phyloP scores from a whole-genome alignment of 2,888 invertebrate genomes.

The Limnephilus auricula region DNA sequence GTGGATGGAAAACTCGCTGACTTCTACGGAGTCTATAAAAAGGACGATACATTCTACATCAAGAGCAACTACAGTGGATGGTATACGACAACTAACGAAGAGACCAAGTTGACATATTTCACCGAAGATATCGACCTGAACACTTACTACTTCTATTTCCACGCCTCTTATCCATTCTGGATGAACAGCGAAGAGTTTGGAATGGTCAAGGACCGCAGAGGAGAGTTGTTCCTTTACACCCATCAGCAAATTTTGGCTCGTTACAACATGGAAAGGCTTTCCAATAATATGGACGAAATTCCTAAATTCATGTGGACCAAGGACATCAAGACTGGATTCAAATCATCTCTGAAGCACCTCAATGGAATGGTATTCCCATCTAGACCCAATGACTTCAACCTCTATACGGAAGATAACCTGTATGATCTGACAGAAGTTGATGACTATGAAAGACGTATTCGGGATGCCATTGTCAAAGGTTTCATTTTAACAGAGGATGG shows the following conservation, averaged over 20 bases:
- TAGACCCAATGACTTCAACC: conserved; percentile 72
- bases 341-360: conserved; percentile 78
- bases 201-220: conserved; percentile 71
- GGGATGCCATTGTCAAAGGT: conserved; percentile 75
- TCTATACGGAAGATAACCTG: too few relatives aligned
- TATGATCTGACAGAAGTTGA: conserved; percentile 67
- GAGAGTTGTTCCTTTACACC: conserved; percentile 74
- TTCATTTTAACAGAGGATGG: conserved; percentile 74
- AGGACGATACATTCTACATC: conserved; percentile 78
- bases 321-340: conserved; percentile 77
- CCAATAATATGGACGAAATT: conserved; percentile 79
- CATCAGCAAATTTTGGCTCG: conserved; percentile 75
- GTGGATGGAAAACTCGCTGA: conserved; percentile 72
- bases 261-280: conserved; percentile 81
- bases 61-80: conserved; percentile 83
- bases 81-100: conserved; percentile 77
- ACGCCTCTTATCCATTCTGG: conserved; percentile 78
- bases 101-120: conserved; percentile 78
- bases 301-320: conserved; percentile 78
- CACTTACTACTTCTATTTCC: conserved; percentile 77
- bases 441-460: conserved; percentile 73
- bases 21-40: conserved; percentile 74
- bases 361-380: conserved; percentile 79
- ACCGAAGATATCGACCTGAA: conserved; percentile 83
- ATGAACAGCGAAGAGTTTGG: conserved; percentile 73